Evolutionary conservation across 2,113 vertebrate species (phyloP), one percentile per base, ranked within the genome.

Genomic region (Mellivora capensis): DNA sequence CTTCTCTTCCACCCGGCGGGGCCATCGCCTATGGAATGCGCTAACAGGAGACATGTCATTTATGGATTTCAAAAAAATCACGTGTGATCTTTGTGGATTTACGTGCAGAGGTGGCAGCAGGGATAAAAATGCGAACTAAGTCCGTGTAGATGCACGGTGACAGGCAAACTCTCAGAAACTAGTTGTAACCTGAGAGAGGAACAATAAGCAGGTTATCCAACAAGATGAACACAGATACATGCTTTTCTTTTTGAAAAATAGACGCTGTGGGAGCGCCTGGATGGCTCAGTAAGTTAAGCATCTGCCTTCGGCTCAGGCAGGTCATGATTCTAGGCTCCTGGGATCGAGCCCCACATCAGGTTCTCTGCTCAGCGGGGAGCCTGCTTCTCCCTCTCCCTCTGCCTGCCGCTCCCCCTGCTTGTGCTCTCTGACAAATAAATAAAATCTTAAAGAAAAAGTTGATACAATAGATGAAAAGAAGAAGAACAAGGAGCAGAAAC

Each of bases 141-240:
- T 23, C 47, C 1, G 82, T 27, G 61, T n/a, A 47, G 82, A 61
- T 11, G 87, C 92, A 52, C n/a, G 29, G 81, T 6, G 59, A 89
- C n/a, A 82, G 76, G 57, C 80, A 93, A 93, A 79, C 4, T 25
- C 72, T 84, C 47, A 64, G 90, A 77, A 96, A 82, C 92, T 27
- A 93, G 93, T 0, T 93, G 96, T 94, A 84, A 97, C 93, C 87
- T 62, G 96, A 97, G 74, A 6, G 31, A 47, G 64, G 84, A 47
- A 87, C 27, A 47, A 93, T 64, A 44, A 94, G 83, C 87, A 93
- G 76, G 92, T 97, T 93, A 93, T 0, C 0, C 67, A 94, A 97
- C 85, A 80, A 61, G 67, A 59, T 5, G 72, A 91, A 96, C 84
- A 96, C 93, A 86, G 95, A 72, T 57, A 34, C 0, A n/a, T 62